Evolutionary conservation across 2,888 invertebrate genomes (phyloP).

Genomic region (Synergus laeviventris): DNA sequence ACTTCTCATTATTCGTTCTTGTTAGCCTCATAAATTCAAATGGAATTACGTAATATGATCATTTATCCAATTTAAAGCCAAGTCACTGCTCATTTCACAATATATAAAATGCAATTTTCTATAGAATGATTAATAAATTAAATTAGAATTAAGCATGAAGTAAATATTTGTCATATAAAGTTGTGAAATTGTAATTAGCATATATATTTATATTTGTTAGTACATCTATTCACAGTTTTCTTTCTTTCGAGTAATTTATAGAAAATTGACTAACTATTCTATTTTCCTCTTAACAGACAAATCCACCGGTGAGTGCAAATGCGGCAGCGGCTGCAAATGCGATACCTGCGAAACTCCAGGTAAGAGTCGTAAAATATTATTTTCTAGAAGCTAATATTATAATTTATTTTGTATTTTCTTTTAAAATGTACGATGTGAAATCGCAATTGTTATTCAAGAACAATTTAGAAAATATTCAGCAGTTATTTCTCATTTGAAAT

Average conservation of each 20-base stretch:
- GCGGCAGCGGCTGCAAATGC: slow-evolving; percentile 71
- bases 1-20: neutral
- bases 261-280: neutral
- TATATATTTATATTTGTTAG: neutral
- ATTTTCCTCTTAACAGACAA: slow-evolving; percentile 60
- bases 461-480: neutral
- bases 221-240: neutral
- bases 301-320: slow-evolving; percentile 68
- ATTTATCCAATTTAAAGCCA: neutral
- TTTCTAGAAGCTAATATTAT: neutral
- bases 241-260: neutral
- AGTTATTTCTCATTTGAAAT: neutral
- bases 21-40: neutral
- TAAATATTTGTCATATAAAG: neutral
- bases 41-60: neutral
- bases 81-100: neutral
- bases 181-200: neutral
- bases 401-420: neutral
- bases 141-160: too few species aligned
- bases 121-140: neutral
- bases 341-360: slow-evolving; percentile 62
- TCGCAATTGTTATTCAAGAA: neutral
- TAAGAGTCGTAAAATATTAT: slow-evolving; percentile 36
- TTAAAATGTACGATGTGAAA: neutral
- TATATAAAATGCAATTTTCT: neutral